Percentiles rank a stretch among this genome's conserved stretches.
phyloP scores from a whole-genome alignment of 2,113 vertebrate genomes.

The Ictidomys tridecemlineatus region DNA sequence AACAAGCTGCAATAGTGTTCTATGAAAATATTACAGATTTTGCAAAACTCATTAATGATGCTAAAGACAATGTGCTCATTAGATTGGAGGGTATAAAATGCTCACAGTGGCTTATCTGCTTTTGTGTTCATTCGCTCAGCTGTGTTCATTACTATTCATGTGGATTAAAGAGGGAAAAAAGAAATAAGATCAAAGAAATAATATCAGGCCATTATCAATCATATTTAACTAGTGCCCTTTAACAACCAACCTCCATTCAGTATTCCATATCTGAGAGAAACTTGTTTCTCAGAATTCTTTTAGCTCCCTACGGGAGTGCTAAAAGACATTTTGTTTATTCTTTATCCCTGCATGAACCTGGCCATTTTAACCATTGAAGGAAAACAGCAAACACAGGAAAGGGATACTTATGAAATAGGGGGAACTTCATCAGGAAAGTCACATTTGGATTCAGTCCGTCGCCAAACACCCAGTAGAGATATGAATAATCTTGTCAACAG shows the following conservation, averaged over 20 bases:
- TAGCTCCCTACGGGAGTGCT: background rate
- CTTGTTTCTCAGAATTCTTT: conserved; percentile 37
- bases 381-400: background rate
- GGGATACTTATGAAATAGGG: background rate
- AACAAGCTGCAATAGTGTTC: conserved; percentile 50
- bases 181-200: conserved; percentile 78
- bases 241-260: conserved; percentile 58
- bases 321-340: conserved; percentile 51
- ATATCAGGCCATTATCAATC: conserved; percentile 76
- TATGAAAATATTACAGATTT: conserved; percentile 71
- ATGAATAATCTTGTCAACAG: background rate
- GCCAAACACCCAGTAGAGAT: background rate
- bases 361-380: conserved; percentile 22
- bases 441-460: background rate
- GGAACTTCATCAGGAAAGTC: background rate
- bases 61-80: conserved; percentile 75
- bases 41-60: conserved; percentile 75
- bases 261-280: conserved; percentile 34
- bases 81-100: conserved; percentile 63
- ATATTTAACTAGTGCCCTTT: conserved; percentile 74
- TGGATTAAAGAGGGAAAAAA: conserved; percentile 71
- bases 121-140: conserved; percentile 73
- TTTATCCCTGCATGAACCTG: conserved; percentile 1
- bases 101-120: conserved; percentile 46
- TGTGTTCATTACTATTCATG: conserved; percentile 80